Percentiles rank a stretch among this genome's conserved stretches.
Conservation (phyloP, 2,888 invertebrate genomes). For the Podabrus alpinus region DNA sequence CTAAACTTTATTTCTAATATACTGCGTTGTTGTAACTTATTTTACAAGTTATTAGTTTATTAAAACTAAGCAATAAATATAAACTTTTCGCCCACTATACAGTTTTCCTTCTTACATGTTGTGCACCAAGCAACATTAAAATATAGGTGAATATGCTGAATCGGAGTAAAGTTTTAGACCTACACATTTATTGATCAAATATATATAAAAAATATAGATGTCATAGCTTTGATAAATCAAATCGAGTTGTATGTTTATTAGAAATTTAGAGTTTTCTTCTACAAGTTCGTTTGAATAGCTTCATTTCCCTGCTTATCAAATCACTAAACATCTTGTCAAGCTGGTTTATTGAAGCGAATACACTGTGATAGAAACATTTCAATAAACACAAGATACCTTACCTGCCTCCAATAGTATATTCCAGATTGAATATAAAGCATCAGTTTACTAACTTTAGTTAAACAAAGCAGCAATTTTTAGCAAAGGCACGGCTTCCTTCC, state of each 20-base stretch:
- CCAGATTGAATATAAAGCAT: not conserved
- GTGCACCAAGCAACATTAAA: not conserved
- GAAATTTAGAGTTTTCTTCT: constrained; percentile 17
- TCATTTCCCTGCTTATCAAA: constrained; percentile 28
- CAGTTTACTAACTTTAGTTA: not conserved
- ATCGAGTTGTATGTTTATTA: constrained; percentile 10
- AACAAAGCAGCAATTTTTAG: not conserved
- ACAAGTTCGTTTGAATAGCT: constrained; percentile 23
- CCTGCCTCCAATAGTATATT: not conserved
- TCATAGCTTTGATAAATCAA: not conserved
- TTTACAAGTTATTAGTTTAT: not conserved
- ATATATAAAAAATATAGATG: not conserved
- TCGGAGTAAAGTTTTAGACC: not conserved
- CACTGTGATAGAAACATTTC: constrained; percentile 24
- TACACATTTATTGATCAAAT: not conserved
- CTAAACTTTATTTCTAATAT: not conserved
- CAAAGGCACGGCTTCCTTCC: not conserved
- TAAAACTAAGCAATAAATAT: not conserved
- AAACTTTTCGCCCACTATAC: not conserved
- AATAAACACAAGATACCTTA: constrained; percentile 22
- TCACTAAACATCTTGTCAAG: constrained; percentile 29
- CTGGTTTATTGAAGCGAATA: constrained; percentile 21
- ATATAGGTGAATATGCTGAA: not conserved
- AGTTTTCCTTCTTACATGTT: not conserved
- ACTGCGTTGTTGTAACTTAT: not conserved